Percentiles rank a stretch among this genome's conserved stretches.
These are phyloP conservation scores for Sisor rabdophorus DNA, from an alignment of 2,113 vertebrate species.

Conservation along the genomic window DNA sequence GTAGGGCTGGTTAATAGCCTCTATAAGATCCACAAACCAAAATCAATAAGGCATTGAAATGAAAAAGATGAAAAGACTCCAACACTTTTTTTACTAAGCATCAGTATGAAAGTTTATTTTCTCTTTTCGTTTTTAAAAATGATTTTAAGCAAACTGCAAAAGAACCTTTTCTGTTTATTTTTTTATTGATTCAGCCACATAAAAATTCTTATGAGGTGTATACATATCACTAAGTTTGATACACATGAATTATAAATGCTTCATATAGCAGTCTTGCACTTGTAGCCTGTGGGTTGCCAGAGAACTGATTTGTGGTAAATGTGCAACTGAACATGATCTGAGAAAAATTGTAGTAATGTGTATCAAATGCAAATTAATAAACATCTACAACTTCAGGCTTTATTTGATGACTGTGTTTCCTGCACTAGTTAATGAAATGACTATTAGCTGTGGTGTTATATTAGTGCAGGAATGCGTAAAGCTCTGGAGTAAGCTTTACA, in stretches of 20 bases:
- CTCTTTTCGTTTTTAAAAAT: constrained; percentile 46
- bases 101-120: constrained; percentile 53
- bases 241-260: constrained; percentile 80
- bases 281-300: constrained; percentile 73
- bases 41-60: constrained; percentile 72
- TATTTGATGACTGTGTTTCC: constrained; percentile 60
- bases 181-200: constrained; percentile 62
- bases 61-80: constrained; percentile 65
- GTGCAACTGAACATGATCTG: constrained; percentile 64
- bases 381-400: constrained; percentile 64
- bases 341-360: constrained; percentile 74
- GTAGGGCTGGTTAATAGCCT: constrained; percentile 61
- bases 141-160: constrained; percentile 51
- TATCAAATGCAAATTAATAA: constrained; percentile 63
- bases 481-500: constrained; percentile 25
- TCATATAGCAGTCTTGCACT: constrained; percentile 70
- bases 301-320: constrained; percentile 69
- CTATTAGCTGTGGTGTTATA: constrained; percentile 55
- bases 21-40: constrained; percentile 58
- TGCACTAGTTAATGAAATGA: constrained; percentile 60
- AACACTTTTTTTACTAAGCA: constrained; percentile 35
- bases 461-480: constrained; percentile 49
- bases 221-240: constrained; percentile 79
- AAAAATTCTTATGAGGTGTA: constrained; percentile 77
- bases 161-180: constrained; percentile 62